Base-by-base conservation (phyloP, 2,888 invertebrate genomes). In the Mesorhabditis spiculigera region DNA sequence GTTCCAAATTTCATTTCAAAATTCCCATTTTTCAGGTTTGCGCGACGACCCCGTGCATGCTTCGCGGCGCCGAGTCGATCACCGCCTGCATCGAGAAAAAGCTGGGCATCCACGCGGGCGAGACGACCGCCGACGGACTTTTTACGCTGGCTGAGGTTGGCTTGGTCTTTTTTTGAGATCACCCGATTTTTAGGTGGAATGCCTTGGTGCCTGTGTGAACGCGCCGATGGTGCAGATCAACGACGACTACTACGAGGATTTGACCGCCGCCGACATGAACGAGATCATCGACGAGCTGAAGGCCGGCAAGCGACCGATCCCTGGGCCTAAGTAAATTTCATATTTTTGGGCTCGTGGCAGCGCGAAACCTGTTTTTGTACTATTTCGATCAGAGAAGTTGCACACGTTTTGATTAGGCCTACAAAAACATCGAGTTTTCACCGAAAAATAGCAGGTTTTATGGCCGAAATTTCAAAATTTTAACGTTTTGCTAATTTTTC, bases 41-140 rank as follows among this genome's bases (percentile, higher is more conserved):
- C 87, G 97, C 96, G 0, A 98, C 97, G 0, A 98, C 98, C 0
- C 98, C 98, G 0, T 99, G 98, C 87, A 95, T 96, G 95, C 89
- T 98, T 71, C 90, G 95, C 65, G 95, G 96, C 6, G 94, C 95
- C 0, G 95, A 95, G 86, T 91, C 91, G n/a, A 91, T 98, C 76
- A 88, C 96, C 75, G 90, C 94, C 65, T 90, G 92, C 3, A 90
- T 94, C 78, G 91, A 91, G 80, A 90, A 91, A 75, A 91, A 91
- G 67, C 87, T 92, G 62, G 89, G 90, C 64, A 90, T 92, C 80
- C 89, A 90, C 75, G 90, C 91, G 42, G 94, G 94, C 4, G 91
- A 91, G 80, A 93, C 92, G 41, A 92, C 93, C 0, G 87, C 89
- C 66, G 93, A 94, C 87, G 92, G 91, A 45, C 90, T 92, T 87